These are phyloP conservation scores for Phenganax subtilis DNA, from an alignment of 92 coral and sea anemone genomes.

Conservation along the genomic window DNA sequence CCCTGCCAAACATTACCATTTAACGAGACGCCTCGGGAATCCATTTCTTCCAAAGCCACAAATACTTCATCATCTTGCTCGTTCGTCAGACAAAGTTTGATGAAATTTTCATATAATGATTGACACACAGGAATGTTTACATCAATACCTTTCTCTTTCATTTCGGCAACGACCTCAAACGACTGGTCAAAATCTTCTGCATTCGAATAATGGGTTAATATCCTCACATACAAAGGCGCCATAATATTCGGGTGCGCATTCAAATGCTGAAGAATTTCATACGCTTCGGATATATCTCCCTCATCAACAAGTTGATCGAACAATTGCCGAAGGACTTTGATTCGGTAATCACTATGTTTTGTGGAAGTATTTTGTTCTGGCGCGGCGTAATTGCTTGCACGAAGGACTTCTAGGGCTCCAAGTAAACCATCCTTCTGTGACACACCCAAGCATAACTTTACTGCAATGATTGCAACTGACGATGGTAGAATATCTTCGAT, in stretches of 20 bases:
- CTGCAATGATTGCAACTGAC: slow-evolving; percentile 33
- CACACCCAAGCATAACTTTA: slow-evolving; percentile 22
- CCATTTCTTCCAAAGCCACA: background rate
- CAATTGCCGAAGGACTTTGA: slow-evolving; percentile 11
- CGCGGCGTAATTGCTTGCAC: slow-evolving; percentile 16
- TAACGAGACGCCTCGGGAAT: background rate
- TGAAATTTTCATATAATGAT: slow-evolving; percentile 17
- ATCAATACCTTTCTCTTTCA: slow-evolving; percentile 8
- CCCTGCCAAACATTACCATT: slow-evolving; percentile 16
- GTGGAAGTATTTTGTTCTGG: background rate
- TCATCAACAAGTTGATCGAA: background rate
- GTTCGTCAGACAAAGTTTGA: slow-evolving; percentile 15
- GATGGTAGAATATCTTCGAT: slow-evolving; percentile 12
- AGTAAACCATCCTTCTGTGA: background rate
- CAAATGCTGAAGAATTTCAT: slow-evolving; percentile 26
- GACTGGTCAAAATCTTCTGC: slow-evolving; percentile 6
- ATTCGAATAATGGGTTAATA: slow-evolving; percentile 1
- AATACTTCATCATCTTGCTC: background rate
- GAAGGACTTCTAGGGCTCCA: slow-evolving; percentile 16
- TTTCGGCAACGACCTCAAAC: slow-evolving; percentile 14
- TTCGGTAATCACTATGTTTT: slow-evolving; percentile 3
- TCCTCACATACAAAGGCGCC: background rate
- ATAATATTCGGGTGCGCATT: background rate
- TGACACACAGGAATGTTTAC: background rate
- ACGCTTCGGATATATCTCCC: slow-evolving; percentile 10